Base-by-base conservation (phyloP, 1,140 invertebrate species). In the Nephila pilipes region DNA sequence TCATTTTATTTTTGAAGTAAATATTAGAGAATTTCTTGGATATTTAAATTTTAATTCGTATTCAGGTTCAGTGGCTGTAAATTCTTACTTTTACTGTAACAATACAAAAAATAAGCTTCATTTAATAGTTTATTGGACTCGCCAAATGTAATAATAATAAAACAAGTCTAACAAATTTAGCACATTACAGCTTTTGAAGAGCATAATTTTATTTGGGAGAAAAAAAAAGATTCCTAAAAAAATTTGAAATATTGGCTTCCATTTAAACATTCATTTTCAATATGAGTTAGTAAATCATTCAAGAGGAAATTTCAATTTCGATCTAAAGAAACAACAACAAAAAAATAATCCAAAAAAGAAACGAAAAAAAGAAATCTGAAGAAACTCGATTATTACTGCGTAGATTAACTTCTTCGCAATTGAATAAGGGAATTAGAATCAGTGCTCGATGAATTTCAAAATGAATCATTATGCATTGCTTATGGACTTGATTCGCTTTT, bases 391-490 rank as follows among this genome's bases (percentile, higher is more conserved):
- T 60, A 87, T 60, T 87, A n/a, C 85, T 38, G 32, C 3, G 54
- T 60, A 75, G 69, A 91, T 91, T 75, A 92, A 58, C 60, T 92
- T 75, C 58, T n/a, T 81, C 81, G 60, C 55, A 92, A 92, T 92
- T 60, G 69, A 92, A 92, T 92, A 58, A 92, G 83, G 81, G 60
- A 83, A 92, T 83, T 85, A 85, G 57, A 92, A 92, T 85, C 81
- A n/a, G 60, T 55, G 25, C n/a, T 85, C 81, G 81, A 85, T 92
- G 81, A 92, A 80, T 92, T 92, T 83, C 46, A 92, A 92, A 92
- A 92, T 85, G 75, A 92, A 92, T 85, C 81, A 75, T 92, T 85
- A 85, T 92, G 60, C 80, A 58, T 85, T 90, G 89, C 89, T 92
- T 92, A 92, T 38, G 87, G 54, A 65, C 29, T 83, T 81, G 83